phyloP scores from a whole-genome alignment of 2,797 vertebrate genomes.

The Melopsittacus undulatus region DNA sequence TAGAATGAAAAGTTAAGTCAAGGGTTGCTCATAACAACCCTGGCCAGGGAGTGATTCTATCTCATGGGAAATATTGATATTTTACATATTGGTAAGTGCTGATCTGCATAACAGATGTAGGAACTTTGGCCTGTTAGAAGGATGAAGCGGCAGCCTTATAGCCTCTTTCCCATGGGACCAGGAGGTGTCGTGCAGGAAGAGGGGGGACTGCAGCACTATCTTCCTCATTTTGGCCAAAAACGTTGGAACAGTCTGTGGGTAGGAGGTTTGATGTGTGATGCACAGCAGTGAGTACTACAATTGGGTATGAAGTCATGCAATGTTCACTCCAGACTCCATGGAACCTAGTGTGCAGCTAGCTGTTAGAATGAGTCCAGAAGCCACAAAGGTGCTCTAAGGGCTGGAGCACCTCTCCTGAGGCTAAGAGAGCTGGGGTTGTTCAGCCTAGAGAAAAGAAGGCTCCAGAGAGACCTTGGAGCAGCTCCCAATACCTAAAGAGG shows the following conservation, averaged over 20 bases:
- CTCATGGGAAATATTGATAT: neutral
- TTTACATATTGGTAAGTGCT: neutral
- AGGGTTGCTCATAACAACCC: rapidly evolving
- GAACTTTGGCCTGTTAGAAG: neutral
- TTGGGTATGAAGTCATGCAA: neutral
- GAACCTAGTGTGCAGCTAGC: rapidly evolving
- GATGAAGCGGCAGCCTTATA: neutral
- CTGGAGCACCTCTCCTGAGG: neutral
- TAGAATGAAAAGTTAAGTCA: neutral
- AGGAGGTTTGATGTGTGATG: rapidly evolving
- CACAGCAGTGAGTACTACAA: neutral
- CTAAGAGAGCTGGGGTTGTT: neutral
- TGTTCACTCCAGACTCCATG: neutral
- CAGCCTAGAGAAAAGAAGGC: neutral
- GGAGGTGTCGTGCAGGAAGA: rapidly evolving
- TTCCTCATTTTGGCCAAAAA: neutral
- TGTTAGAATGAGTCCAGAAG: neutral
- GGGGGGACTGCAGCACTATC: neutral
- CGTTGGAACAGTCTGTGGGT: rapidly evolving
- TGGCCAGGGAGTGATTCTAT: neutral
- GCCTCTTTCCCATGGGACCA: neutral
- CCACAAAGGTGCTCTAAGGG: neutral
- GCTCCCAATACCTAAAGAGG: neutral
- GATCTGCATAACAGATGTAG: neutral
- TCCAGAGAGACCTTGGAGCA: neutral